Base-by-base conservation (phyloP, 2,888 invertebrate genomes). In the Melieria picta region DNA sequence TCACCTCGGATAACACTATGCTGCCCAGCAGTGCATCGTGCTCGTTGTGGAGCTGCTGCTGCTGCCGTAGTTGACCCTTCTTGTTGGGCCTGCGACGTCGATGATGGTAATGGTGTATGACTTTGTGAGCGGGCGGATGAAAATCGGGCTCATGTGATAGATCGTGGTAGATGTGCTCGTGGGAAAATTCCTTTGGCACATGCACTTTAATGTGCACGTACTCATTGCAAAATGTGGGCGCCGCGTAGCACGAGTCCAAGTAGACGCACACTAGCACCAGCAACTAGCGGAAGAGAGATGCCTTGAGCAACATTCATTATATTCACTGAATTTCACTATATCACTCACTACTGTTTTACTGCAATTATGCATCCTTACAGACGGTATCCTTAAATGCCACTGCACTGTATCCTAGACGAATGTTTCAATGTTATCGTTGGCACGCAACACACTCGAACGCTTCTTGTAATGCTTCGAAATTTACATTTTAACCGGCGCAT, bases 191-290 rank as follows among this genome's bases (percentile, higher is more conserved):
- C 65, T 78, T 78, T 13, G 83, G 80, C 70, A 83, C 77, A 69
- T 82, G 80, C 50, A 83, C 79, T 71, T 83, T 83, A 50, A 83
- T 83, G 67, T 83, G 83, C 11, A 84, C 82, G 56, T 79, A 79
- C 64, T 83, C 83, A 62, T 78, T 79, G 70, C 79, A 81, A 72
- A 84, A 83, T n/a, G 76, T 77, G 13, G 75, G 61, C 3, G 52
- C 45, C 30, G 71, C 71, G 43, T 58, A 4, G 30, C 30, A 30
- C 30, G 3, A 30, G 30, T 30, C 30, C 30, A 30, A 30, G 30
- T 30, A 3, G 30, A 30, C 3, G 30, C 30, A 30, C 30, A 30
- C 30, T 30, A 30, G 30, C 30, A 30, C 30, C 0, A 30, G 30
- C 30, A 30, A 30, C 30, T 30, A 30, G 30, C 30, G 3, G 30